Evolutionary conservation across 2,888 invertebrate genomes (phyloP).

Genomic region (Mystacides longicornis): DNA sequence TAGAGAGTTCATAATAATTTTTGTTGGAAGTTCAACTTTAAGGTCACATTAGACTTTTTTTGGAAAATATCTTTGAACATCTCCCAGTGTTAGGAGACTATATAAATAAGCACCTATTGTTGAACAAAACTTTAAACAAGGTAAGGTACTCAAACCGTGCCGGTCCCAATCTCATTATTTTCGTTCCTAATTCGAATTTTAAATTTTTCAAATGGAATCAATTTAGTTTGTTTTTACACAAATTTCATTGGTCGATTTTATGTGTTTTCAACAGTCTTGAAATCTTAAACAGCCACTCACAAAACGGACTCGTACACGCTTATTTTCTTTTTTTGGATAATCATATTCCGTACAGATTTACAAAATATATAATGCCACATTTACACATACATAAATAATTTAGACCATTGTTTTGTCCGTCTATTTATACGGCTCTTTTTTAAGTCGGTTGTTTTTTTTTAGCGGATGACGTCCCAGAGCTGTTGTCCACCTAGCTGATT

Average conservation of each 20-base stretch:
- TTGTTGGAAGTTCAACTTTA: too few relatives aligned
- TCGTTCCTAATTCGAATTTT: constrained; percentile 18
- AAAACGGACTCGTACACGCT: neutral
- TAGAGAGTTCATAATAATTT: too few relatives aligned
- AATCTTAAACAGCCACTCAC: neutral
- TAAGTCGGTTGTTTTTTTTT: too few relatives aligned
- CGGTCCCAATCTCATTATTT: neutral
- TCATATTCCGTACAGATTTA: constrained; percentile 1
- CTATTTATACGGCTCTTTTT: neutral
- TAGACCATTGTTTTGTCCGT: neutral
- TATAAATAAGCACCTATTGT: too few relatives aligned
- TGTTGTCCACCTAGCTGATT: too few relatives aligned
- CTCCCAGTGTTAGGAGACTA: too few relatives aligned
- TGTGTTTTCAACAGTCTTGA: neutral
- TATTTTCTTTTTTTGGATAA: neutral
- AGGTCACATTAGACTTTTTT: too few relatives aligned
- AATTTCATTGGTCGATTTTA: neutral
- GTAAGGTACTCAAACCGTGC: too few relatives aligned
- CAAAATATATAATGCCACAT: neutral
- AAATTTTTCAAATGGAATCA: constrained; percentile 12
- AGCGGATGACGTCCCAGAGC: too few relatives aligned
- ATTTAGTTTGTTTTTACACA: neutral
- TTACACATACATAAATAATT: neutral
- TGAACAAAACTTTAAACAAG: too few relatives aligned
- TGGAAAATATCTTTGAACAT: too few relatives aligned